Conservation (phyloP, 2,113 vertebrate genomes). For the Thalassoma bifasciatum region DNA sequence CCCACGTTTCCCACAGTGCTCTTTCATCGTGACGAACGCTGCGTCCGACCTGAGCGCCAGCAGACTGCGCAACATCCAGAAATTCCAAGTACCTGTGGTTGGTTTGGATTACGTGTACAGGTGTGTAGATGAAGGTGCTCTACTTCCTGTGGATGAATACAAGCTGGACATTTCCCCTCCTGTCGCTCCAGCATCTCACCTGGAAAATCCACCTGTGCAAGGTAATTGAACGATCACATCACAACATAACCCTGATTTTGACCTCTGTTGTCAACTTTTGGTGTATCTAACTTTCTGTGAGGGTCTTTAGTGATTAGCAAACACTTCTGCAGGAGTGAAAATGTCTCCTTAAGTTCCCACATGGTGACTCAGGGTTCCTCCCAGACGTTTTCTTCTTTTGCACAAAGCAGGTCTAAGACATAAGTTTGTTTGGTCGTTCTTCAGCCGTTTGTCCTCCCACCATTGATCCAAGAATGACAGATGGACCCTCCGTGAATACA, state of each 20-base stretch:
- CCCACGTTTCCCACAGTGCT: constrained; percentile 80
- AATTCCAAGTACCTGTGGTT: constrained; percentile 80
- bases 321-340: too few species aligned
- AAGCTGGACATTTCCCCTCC: constrained; percentile 35
- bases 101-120: constrained; percentile 81
- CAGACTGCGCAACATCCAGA: constrained; percentile 78
- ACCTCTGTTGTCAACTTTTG: too few species aligned
- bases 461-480: background rate
- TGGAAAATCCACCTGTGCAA: too few species aligned
- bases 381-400: background rate
- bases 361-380: background rate
- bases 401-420: background rate
- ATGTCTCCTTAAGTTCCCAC: background rate
- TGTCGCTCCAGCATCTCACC: too few species aligned
- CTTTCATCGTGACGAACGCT: constrained; percentile 82
- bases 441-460: background rate
- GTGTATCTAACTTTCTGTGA: too few species aligned
- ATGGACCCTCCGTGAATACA: background rate
- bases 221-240: too few species aligned
- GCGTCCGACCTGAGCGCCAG: constrained; percentile 77
- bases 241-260: too few species aligned
- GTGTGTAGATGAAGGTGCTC: constrained; percentile 78
- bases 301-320: too few species aligned
- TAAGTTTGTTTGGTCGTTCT: background rate
- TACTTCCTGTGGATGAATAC: constrained; percentile 76